A percentile compares a stretch with the other conserved stretches of the same genome.
Evolutionary conservation across 2,797 vertebrate species (phyloP).

Genomic region (Hoplostethus atlanticus): DNA sequence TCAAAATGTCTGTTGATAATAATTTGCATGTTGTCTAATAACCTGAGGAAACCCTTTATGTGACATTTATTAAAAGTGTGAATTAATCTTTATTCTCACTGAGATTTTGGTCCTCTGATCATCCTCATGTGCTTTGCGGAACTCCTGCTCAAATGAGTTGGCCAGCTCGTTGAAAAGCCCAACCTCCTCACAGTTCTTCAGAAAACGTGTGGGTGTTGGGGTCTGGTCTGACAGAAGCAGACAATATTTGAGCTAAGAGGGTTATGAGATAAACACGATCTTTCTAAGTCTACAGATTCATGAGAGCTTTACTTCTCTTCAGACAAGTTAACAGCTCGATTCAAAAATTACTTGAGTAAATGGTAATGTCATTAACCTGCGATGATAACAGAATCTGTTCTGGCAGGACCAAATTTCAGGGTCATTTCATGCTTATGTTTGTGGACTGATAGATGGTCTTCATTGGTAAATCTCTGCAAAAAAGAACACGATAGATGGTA

Average conservation of each 20-base stretch:
- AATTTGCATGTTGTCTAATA: not conserved
- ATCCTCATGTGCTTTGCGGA: slow-evolving; percentile 92
- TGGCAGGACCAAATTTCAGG: slow-evolving; percentile 94
- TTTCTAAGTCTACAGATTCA: not conserved
- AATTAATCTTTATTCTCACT: slow-evolving; percentile 61
- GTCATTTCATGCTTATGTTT: slow-evolving; percentile 99
- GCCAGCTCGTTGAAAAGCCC: slow-evolving; percentile 97
- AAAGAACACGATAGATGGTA: slow-evolving; percentile 32
- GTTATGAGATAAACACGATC: not conserved
- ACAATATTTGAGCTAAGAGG: slow-evolving; percentile 1
- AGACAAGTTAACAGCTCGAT: not conserved
- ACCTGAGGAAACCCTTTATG: not conserved
- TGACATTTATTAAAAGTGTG: not conserved
- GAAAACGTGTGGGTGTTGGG: slow-evolving; percentile 96
- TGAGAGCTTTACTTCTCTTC: not conserved
- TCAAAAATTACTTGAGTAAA: slow-evolving; percentile 1
- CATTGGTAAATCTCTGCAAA: slow-evolving; percentile 95
- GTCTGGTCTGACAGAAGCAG: slow-evolving; percentile 90
- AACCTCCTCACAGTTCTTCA: slow-evolving; percentile 99
- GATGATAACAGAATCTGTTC: slow-evolving; percentile 87
- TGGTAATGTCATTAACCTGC: slow-evolving; percentile 74
- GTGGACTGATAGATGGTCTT: slow-evolving; percentile 98
- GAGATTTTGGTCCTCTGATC: slow-evolving; percentile 86
- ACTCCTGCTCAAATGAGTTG: slow-evolving; percentile 95
- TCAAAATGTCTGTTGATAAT: not conserved